Evolutionary conservation across 2,113 vertebrate genomes (phyloP).

Genomic region (Phainopepla nitens): DNA sequence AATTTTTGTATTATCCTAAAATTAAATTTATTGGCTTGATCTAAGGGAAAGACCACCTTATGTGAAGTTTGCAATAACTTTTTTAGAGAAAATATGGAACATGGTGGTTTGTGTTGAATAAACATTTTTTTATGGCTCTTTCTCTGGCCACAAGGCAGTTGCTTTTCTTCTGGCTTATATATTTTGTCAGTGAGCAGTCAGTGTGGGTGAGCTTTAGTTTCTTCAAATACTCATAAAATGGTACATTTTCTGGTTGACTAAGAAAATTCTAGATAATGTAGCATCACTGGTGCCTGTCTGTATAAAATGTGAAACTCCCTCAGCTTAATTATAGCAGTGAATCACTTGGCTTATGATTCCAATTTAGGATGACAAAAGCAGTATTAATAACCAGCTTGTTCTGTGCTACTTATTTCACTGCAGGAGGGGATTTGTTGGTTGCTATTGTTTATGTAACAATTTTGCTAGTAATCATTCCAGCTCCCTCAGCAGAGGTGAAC

Average conservation of each 20-base stretch:
- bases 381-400: not conserved
- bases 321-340: not conserved
- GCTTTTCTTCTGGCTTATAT: not conserved
- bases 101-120: not conserved
- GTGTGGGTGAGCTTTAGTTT: not conserved
- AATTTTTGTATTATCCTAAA: not conserved
- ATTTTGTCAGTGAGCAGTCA: not conserved
- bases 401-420: not conserved
- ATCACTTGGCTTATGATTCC: not conserved
- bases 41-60: not conserved
- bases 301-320: not conserved
- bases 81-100: not conserved
- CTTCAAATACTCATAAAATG: not conserved
- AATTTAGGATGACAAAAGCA: not conserved
- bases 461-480: not conserved
- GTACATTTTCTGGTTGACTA: not conserved
- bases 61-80: not conserved
- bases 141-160: not conserved
- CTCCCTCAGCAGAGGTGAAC: not conserved
- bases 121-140: not conserved
- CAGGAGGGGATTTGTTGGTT: not conserved
- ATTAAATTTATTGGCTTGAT: not conserved
- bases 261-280: not conserved
- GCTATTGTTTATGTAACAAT: not conserved
- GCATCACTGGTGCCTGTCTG: not conserved